A percentile compares a stretch with the other conserved stretches of the same genome.
These are phyloP conservation scores for Oreochromis spilurus DNA, from an alignment of 2,113 vertebrate species.

Conservation along the genomic window DNA sequence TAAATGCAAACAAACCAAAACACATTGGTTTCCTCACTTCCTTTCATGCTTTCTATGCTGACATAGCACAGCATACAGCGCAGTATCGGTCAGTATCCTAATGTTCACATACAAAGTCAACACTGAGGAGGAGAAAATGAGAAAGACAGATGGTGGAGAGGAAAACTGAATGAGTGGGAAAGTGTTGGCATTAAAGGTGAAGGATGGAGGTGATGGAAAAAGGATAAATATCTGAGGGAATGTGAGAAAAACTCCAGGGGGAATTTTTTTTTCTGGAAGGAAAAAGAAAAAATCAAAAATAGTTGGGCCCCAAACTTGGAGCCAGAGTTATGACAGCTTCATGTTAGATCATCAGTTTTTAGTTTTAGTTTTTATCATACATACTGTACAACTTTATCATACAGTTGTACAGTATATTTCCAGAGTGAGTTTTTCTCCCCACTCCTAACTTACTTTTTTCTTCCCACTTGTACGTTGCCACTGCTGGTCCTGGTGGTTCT, in stretches of 20 bases:
- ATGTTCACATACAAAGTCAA: not conserved
- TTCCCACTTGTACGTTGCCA: not conserved
- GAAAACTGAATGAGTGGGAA: constrained; percentile 26
- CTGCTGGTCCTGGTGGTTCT: not conserved
- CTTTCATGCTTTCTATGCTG: not conserved
- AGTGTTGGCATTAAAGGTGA: not conserved
- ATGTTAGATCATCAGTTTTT: not conserved
- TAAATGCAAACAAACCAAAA: not conserved
- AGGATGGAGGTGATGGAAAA: not conserved
- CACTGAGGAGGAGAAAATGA: constrained; percentile 22
- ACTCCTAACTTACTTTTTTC: not conserved
- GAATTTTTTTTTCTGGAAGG: not conserved
- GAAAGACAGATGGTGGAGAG: constrained; percentile 22
- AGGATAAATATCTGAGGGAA: not conserved
- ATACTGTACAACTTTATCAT: not conserved
- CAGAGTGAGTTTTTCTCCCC: not conserved
- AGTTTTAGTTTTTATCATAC: not conserved
- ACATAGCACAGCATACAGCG: not conserved
- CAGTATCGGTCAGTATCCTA: not conserved
- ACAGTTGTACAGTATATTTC: too few relatives aligned
- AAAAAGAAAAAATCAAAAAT: not conserved
- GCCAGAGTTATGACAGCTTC: not conserved
- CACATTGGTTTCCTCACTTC: not conserved
- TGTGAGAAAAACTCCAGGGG: not conserved
- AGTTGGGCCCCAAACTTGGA: not conserved